Evolutionary conservation across 1,140 invertebrate species (phyloP), one percentile per base, ranked within the genome.

Genomic region (Heterodera carotae): DNA sequence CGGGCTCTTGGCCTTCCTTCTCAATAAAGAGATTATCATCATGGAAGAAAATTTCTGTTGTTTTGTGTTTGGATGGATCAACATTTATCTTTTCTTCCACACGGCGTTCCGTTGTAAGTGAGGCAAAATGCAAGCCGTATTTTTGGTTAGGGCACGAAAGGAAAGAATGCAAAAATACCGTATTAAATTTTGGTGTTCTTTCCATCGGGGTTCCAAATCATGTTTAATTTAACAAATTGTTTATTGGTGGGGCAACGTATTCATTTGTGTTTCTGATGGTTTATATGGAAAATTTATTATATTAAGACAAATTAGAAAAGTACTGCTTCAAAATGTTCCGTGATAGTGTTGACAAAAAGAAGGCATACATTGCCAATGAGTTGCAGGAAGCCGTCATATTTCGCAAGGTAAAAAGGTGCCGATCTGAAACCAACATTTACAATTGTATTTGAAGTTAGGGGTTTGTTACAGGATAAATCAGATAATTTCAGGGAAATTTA

Each of bases 351-450:
- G 69, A 77, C 64, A 71, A 77, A 71, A 80, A 79, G 74, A 83
- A 88, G 39, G 74, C 76, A 29, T 67, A 88, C 39, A 88, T 86
- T 76, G 69, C 76, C 12, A 80, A 87, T 36, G 85, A 86, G 66
- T 68, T 86, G 53, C 88, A 86, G 78, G 86, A 86, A 34, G 85
- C 87, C 29, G 78, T 83, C 64, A 87, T 88, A 62, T 86, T 86
- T 80, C 83, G 85, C 43, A 88, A 86, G 79, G 84, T 84, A 39
- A 60, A 10, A 31, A 2, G 27, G 27, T 76, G 4, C n/a, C 5
- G 71, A 6, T 76, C 56, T n/a, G 43, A n/a, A 76, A 31, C n/a
- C 25, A 33, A 5, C 33, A 34, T n/a, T 29, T 22, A 39, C 36
- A 39, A 39, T n/a, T n/a, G n/a, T 43, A 12, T 43, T 43, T 43